phyloP scores from a whole-genome alignment of 2,113 vertebrate species.

The Aegypius monachus region DNA sequence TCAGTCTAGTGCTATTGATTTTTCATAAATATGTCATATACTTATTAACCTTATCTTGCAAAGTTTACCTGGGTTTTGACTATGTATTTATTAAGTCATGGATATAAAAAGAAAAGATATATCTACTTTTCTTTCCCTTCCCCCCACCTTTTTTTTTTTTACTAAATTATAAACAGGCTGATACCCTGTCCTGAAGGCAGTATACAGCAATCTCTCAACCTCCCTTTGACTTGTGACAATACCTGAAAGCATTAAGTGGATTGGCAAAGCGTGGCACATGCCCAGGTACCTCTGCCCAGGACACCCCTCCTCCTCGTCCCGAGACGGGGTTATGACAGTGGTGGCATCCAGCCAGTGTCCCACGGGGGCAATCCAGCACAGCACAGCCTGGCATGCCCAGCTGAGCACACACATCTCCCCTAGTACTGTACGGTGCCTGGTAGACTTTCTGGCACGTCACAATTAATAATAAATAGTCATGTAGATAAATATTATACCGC shows the following conservation, averaged over 20 bases:
- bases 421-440: neutral
- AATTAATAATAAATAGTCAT: neutral
- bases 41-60: neutral
- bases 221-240: neutral
- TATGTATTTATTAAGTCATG: neutral
- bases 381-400: neutral
- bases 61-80: neutral
- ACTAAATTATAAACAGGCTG: neutral
- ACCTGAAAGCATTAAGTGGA: neutral
- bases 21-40: neutral
- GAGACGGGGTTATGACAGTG: neutral
- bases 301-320: neutral
- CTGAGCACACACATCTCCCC: neutral
- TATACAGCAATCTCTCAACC: neutral
- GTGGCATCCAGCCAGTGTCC: neutral
- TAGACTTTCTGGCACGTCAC: neutral
- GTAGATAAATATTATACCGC: neutral
- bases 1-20: neutral
- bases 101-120: neutral
- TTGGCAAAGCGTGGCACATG: rapidly evolving
- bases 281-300: neutral
- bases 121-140: neutral
- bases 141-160: neutral
- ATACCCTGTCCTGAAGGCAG: neutral
- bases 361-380: too few species aligned